Evolutionary conservation across 2,113 vertebrate species (phyloP).

Genomic region (Sylvietta virens): DNA sequence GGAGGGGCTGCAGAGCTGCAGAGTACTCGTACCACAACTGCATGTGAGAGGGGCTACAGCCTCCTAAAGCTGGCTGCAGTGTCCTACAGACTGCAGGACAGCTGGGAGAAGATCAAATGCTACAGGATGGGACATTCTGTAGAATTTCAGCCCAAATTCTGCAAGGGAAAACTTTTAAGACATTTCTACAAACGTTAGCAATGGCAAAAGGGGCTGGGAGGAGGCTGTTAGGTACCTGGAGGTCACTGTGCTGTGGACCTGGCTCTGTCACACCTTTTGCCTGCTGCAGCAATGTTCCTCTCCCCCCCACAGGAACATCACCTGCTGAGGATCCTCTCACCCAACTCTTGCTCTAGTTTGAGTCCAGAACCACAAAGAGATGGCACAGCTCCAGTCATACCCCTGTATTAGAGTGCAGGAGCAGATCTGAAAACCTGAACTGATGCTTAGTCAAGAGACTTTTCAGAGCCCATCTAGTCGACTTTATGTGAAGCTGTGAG

Average conservation of each 20-base stretch:
- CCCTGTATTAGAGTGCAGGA: not conserved
- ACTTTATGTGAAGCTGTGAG: not conserved
- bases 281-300: not conserved
- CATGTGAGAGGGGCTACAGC: not conserved
- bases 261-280: not conserved
- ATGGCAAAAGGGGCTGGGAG: not conserved
- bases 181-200: not conserved
- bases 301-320: not conserved
- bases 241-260: not conserved
- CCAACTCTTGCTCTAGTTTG: not conserved
- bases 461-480: not conserved
- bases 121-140: not conserved
- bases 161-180: not conserved
- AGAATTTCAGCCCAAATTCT: not conserved
- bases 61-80: not conserved
- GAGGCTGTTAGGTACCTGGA: not conserved
- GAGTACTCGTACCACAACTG: fast-evolving
- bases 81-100: not conserved
- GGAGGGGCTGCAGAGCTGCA: not conserved
- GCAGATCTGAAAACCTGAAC: not conserved
- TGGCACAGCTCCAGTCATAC: not conserved
- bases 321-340: not conserved
- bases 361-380: not conserved
- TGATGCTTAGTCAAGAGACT: not conserved
- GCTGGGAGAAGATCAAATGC: not conserved